A percentile compares a stretch with the other conserved stretches of the same genome.
phyloP scores from a whole-genome alignment of 1,140 invertebrate genomes.

The Drosophila malerkotliana region DNA sequence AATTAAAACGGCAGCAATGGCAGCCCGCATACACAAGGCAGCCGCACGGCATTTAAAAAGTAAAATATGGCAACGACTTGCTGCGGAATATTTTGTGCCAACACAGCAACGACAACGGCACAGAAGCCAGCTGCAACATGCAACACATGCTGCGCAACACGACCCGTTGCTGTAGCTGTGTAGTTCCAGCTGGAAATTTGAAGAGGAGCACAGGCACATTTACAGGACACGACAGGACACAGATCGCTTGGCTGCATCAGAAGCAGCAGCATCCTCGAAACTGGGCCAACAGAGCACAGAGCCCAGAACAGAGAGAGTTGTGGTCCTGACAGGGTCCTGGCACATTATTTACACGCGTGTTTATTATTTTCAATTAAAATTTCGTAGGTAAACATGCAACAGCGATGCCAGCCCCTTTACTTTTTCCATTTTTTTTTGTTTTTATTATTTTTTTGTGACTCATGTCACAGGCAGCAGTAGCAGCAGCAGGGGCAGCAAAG shows the following conservation, averaged over 20 bases:
- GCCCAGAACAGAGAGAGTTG: slow-evolving; percentile 23
- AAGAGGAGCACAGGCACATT: slow-evolving; percentile 26
- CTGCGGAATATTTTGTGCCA: slow-evolving; percentile 76
- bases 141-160: slow-evolving; percentile 80
- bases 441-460: slow-evolving; percentile 35
- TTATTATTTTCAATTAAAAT: slow-evolving; percentile 82
- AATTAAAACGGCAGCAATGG: slow-evolving; percentile 68
- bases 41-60: slow-evolving; percentile 75
- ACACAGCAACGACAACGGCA: slow-evolving; percentile 57
- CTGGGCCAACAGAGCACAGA: slow-evolving; percentile 51
- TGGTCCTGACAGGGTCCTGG: slow-evolving; percentile 56
- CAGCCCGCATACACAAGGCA: slow-evolving; percentile 31
- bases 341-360: slow-evolving; percentile 79
- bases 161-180: slow-evolving; percentile 44
- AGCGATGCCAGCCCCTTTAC: background rate
- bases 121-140: slow-evolving; percentile 64
- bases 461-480: slow-evolving; percentile 45
- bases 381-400: slow-evolving; percentile 67
- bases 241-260: slow-evolving; percentile 37
- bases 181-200: slow-evolving; percentile 46
- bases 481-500: slow-evolving; percentile 14
- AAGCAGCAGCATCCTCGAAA: slow-evolving; percentile 42
- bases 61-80: slow-evolving; percentile 76
- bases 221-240: slow-evolving; percentile 46
- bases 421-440: background rate